Base-by-base conservation (phyloP, 2,113 vertebrate genomes). In the Callithrix jacchus region DNA sequence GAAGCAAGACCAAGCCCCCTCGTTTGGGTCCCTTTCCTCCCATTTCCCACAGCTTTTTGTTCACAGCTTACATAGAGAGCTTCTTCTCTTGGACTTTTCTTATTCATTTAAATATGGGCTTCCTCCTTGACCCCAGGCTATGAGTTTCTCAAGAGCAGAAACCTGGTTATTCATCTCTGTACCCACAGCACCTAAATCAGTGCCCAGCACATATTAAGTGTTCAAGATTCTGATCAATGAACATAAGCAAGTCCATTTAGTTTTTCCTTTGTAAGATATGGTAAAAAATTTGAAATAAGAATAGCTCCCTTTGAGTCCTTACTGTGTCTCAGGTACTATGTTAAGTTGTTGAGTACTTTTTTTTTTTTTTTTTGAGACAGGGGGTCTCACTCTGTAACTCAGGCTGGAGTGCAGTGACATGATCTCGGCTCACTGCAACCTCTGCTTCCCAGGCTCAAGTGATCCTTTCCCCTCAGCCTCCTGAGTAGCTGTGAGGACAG, bases 231-330 rank as follows among this genome's bases (percentile, higher is more conserved):
- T 93, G 23, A 73, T 42, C 70, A 82, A 14, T 30, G 58, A 91
- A 54, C 45, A 81, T 92, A 85, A 80, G 18, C 42, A 87, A 93
- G 21, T 87, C 27, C 13, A 88, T 37, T 64, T 86, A 18, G 32
- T 80, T 84, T 58, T 49, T 32, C 42, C 91, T 74, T 92, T 74
- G 80, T 40, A 82, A 86, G 35, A 91, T 93, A 79, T 37, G 61
- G 61, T 73, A 21, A 79, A 56, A 66, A 61, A 88, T 14, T 40
- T 97, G 87, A 96, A 93, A 37, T 23, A 68, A 81, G 42, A 93
- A 68, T 32, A 89, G 18, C 3, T 71, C 12, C 17, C 32, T 92
- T 70, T 64, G 42, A 85, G 32, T 93, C 47, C 70, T 96, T 89
- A 89, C 9, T 21, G 58, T 37, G 54, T 68, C 25, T 96, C 32